Conservation (phyloP, 2,888 invertebrate genomes). For the Acronicta alni region DNA sequence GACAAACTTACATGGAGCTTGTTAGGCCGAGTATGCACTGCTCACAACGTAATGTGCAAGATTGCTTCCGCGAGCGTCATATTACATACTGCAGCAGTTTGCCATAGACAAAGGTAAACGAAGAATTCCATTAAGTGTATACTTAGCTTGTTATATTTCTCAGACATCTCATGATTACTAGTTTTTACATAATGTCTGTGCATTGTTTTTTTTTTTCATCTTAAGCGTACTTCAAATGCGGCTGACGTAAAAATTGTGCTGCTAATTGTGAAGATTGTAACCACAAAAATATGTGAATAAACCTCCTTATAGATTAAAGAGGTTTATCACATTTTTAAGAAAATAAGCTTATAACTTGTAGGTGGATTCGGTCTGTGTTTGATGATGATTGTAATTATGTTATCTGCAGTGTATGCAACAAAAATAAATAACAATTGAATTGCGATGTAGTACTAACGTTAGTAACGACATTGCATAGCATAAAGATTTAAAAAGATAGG, state of each 20-base stretch:
- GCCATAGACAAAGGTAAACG: constrained; percentile 38
- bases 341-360: too few relatives aligned
- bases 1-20: constrained; percentile 50
- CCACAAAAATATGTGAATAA: too few relatives aligned
- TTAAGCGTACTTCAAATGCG: too few relatives aligned
- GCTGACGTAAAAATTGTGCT: too few relatives aligned
- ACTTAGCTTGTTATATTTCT: constrained; percentile 26
- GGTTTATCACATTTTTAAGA: too few relatives aligned
- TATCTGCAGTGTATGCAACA: not conserved
- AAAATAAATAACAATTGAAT: constrained; percentile 24
- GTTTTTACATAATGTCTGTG: constrained; percentile 40
- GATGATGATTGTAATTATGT: not conserved
- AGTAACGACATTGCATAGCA: constrained; percentile 20
- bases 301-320: too few relatives aligned
- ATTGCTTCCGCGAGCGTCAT: constrained; percentile 60
- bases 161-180: constrained; percentile 34
- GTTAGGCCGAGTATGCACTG: constrained; percentile 39
- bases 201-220: constrained; percentile 28
- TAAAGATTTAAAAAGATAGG: constrained; percentile 34
- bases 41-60: constrained; percentile 24
- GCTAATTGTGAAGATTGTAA: too few relatives aligned
- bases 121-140: constrained; percentile 36
- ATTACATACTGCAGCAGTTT: constrained; percentile 45
- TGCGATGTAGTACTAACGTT: constrained; percentile 2
- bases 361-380: too few relatives aligned